Base-by-base conservation (phyloP, 2,888 invertebrate genomes). In the Patella ulyssiponensis region DNA sequence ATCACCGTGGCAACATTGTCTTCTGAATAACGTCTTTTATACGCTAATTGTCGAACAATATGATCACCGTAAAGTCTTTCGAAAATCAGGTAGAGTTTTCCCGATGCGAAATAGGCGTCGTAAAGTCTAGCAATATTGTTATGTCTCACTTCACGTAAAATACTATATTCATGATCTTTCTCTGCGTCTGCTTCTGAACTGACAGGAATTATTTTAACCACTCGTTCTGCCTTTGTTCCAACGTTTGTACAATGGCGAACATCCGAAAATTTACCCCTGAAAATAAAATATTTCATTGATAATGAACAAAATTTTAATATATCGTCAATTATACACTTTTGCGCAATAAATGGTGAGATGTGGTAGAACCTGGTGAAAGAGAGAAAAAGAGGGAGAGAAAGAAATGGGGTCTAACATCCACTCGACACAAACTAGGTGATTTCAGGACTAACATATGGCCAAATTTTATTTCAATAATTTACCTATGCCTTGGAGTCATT, bases 21-120 rank as follows among this genome's bases (percentile, higher is more conserved):
- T 92, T 99, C 99, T 0, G 95, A 95, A 92, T 98, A 99, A 86
- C 97, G 96, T 91, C 97, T 96, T 74, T 95, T 94, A 85, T 95
- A 96, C 0, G 96, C 95, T 77, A 98, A 93, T 91, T 96, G 98
- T 0, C 96, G 96, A 5, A 98, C 93, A 64, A 99, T 94, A 88
- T 98, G 97, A 23, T 98, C 96, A 2, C 98, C 98, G 90, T 97
- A 97, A 11, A 93, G 88, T 71, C 91, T 91, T 82, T 94, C 93
- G 81, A 92, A 89, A 77, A 93, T 90, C 27, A 93, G 82, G 73
- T 91, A 88, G 73, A 92, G 77, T 75, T 88, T 88, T 64, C 90
- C 89, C n/a, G 84, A 82, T 76, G 86, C 87, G 64, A 87, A 77
- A 94, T 94, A 92, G 15, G 92, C 92, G 54, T 90, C 91, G 56